A percentile compares a stretch with the other conserved stretches of the same genome.
phyloP scores from a whole-genome alignment of 2,888 invertebrate species.

The Leucophenga maculata region DNA sequence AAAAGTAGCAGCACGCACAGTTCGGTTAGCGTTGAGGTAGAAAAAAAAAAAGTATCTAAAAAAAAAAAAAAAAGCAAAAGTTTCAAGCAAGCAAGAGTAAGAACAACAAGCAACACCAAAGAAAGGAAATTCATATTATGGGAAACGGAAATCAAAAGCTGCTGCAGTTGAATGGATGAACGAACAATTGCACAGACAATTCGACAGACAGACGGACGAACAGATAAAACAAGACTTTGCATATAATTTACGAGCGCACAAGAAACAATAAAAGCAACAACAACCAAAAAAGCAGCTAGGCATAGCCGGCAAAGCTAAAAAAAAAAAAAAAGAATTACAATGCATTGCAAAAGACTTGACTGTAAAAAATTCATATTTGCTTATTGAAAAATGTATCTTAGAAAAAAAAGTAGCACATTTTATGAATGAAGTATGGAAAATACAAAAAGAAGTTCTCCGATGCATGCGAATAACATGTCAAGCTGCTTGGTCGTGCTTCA shows the following conservation, averaged over 20 bases:
- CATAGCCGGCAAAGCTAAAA: no score
- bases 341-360: no score
- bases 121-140: conserved; percentile 62
- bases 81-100: conserved; percentile 46
- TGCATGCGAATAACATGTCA: no score
- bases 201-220: no score
- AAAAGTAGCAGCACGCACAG: conserved; percentile 30
- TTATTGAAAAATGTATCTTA: no score
- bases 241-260: conserved; percentile 57
- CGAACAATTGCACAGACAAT: not conserved
- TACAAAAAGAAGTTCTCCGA: no score
- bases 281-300: not conserved
- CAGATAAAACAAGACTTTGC: conserved; percentile 49
- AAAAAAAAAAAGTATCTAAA: conserved; percentile 28
- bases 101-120: conserved; percentile 27
- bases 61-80: conserved; percentile 55
- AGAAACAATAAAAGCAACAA: conserved; percentile 52
- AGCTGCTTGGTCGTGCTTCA: no score
- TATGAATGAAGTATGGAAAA: no score
- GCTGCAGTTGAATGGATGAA: conserved; percentile 31
- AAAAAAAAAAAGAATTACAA: no score
- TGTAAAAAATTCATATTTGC: no score
- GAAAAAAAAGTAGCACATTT: no score
- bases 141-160: conserved; percentile 69
- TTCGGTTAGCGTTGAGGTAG: conserved; percentile 16